A percentile compares a stretch with the other conserved stretches of the same genome.
Evolutionary conservation across 2,888 invertebrate species (phyloP).

Genomic region (Acrocyrtus sp.): DNA sequence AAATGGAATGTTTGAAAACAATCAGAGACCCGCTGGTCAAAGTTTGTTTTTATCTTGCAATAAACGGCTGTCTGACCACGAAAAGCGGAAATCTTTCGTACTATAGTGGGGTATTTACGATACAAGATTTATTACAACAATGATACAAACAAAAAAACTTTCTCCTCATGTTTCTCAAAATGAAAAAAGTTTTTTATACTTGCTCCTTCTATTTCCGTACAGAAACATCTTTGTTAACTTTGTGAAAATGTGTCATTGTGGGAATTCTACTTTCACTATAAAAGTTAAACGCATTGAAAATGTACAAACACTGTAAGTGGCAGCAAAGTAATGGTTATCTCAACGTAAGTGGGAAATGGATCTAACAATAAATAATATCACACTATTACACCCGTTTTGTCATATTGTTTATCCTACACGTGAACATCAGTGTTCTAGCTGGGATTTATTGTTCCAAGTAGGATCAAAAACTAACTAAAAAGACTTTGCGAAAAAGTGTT

Average conservation of each 20-base stretch:
- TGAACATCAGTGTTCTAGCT: background rate
- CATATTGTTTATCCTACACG: too few relatives aligned
- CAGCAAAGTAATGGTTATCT: background rate
- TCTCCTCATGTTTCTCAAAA: constrained; percentile 8
- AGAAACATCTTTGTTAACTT: constrained; percentile 28
- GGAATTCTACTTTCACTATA: background rate
- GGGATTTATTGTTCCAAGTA: background rate
- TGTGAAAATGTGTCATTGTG: constrained; percentile 10
- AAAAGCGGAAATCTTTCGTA: background rate
- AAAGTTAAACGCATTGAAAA: background rate
- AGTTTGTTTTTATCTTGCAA: background rate
- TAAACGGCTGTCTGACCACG: background rate
- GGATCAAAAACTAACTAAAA: constrained; percentile 4
- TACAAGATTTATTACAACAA: background rate
- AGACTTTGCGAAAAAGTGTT: constrained; percentile 21
- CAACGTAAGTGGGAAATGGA: background rate
- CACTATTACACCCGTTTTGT: too few relatives aligned
- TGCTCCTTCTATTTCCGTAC: background rate
- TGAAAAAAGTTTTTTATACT: constrained; percentile 31
- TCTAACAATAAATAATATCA: background rate
- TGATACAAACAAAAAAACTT: background rate
- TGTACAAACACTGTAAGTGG: background rate
- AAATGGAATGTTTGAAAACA: too few relatives aligned
- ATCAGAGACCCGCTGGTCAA: too few relatives aligned
- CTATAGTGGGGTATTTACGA: background rate